Base-by-base conservation (phyloP, 2,113 vertebrate species). In the Onychostoma macrolepis region DNA sequence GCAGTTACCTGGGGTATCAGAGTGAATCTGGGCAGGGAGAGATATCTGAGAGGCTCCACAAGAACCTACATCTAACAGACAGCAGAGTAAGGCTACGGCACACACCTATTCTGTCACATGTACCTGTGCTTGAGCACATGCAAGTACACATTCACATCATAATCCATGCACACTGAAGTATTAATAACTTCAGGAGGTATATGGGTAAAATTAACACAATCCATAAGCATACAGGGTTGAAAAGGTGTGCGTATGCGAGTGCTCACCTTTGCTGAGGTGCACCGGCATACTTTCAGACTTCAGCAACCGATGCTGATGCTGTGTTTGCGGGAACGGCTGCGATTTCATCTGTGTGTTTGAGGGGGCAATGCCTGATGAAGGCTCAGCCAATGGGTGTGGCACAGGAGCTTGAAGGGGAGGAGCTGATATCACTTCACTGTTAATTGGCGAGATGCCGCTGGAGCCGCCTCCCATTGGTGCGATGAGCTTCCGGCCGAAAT, bases 271-370 rank as follows among this genome's bases (percentile, higher is more conserved):
- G 92, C 96, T 96, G 86, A 99, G 94, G 3, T 98, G 97, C 76
- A 98, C 97, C 0, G 98, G 98, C 97, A 99, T 97, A 94, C 98
- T 99, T 92, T 99, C 98, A 0, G 98, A 99, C 88, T 99, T 99
- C 92, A 99, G 95, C 93, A 99, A 93, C 61, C 98, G 96, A 85
- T 97, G 95, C 81, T 94, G 95, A 69, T 89, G 91, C 80, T 94
- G 95, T 6, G 78, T n/a, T 43, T 91, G 91, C 19, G 87, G 61
- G 78, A 90, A 92, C 6, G 80, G 26, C 56, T 90, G 93, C 2
- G 48, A 71, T 58, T 53, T 72, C 21, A 67, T 67, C 28, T 19
- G 50, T 2, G 65, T 33, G 30, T 48, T 74, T 1, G 74, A 63
- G 3, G 90, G 87, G 88, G 92, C 2, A 21, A 90, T 79, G 92